Evolutionary conservation across 2,888 invertebrate species (phyloP).

Genomic region (Oasisia sp.): DNA sequence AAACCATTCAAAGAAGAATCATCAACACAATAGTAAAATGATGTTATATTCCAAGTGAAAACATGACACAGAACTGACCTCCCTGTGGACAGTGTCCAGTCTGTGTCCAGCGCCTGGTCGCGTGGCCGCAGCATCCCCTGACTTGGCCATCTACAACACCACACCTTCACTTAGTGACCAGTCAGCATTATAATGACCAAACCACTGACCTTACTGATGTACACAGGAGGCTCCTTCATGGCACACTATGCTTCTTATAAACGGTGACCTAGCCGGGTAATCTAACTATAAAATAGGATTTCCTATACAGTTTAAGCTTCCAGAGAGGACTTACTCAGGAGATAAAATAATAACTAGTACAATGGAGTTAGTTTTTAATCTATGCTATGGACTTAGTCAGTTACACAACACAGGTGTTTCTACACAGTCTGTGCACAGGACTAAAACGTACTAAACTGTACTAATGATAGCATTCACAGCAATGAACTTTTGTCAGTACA

Average conservation of each 20-base stretch:
- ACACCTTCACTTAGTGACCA: not conserved
- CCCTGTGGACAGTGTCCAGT: constrained; percentile 24
- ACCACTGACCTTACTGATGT: not conserved
- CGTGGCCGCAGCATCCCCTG: constrained; percentile 52
- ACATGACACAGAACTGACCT: constrained; percentile 21
- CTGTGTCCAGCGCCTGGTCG: constrained; percentile 22
- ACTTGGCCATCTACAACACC: constrained; percentile 56
- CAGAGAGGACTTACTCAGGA: not conserved
- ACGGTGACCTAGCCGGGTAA: too few species aligned
- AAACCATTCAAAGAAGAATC: not conserved
- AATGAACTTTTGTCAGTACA: too few species aligned
- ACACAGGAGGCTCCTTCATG: not conserved
- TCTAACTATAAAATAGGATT: too few species aligned
- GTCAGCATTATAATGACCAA: not conserved
- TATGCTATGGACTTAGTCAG: not conserved
- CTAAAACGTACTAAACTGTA: too few species aligned
- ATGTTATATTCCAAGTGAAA: not conserved
- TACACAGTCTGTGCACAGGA: not conserved
- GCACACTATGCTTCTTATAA: too few species aligned
- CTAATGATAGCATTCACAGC: too few species aligned
- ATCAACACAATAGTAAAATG: not conserved
- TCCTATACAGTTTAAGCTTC: not conserved
- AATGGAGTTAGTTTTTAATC: not conserved
- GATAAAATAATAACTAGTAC: not conserved
- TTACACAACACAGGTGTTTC: not conserved